phyloP scores from a whole-genome alignment of 2,888 invertebrate genomes.

The Atrina japonica region DNA sequence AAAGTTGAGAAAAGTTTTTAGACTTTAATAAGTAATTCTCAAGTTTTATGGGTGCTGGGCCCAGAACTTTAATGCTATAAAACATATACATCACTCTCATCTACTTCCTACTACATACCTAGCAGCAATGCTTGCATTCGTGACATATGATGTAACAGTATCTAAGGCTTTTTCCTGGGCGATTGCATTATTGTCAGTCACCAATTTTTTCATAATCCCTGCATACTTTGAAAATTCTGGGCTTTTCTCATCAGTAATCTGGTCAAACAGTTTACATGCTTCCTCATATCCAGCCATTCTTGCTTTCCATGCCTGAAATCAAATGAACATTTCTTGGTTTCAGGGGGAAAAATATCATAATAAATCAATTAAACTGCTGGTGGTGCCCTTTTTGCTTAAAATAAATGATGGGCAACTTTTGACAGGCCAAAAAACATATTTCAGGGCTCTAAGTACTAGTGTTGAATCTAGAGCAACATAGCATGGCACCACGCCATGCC shows the following conservation, averaged over 20 bases:
- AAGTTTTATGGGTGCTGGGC: too few species aligned
- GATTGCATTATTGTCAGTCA: constrained; percentile 94
- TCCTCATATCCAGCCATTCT: constrained; percentile 96
- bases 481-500: too few species aligned
- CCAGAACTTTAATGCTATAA: background rate
- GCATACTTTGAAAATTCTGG: constrained; percentile 96
- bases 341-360: too few species aligned
- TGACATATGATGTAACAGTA: constrained; percentile 93
- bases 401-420: too few species aligned
- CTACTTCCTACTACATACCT: constrained; percentile 83
- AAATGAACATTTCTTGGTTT: too few species aligned
- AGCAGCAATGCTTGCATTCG: constrained; percentile 86
- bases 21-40: too few species aligned
- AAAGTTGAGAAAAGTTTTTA: too few species aligned
- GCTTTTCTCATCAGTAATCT: constrained; percentile 92
- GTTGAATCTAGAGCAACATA: too few species aligned
- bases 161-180: constrained; percentile 98
- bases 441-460: too few species aligned
- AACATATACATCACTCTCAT: background rate
- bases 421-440: too few species aligned
- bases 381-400: too few species aligned
- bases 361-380: too few species aligned
- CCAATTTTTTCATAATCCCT: constrained; percentile 96
- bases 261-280: constrained; percentile 92
- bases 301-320: constrained; percentile 92